Conservation (phyloP, 2,888 invertebrate species). For the Cactoblastis cactorum region DNA sequence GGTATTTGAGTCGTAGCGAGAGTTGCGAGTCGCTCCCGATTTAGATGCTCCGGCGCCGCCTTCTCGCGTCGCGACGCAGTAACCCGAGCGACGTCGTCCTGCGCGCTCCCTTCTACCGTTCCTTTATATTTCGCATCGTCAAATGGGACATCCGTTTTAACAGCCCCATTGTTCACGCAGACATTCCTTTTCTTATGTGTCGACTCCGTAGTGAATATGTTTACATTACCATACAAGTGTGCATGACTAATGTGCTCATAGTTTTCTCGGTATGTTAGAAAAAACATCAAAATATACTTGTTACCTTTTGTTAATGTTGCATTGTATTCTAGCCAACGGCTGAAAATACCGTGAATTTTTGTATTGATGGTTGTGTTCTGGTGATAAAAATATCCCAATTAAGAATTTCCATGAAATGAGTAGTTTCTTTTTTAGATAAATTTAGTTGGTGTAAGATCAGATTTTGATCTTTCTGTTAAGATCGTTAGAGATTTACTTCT, state of each 20-base stretch:
- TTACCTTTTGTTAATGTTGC: conserved; percentile 20
- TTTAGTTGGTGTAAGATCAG: too few species aligned
- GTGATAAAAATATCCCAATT: neutral
- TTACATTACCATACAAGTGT: conserved; percentile 25
- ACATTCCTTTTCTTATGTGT: conserved; percentile 23
- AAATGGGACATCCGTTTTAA: conserved; percentile 43
- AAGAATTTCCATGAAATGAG: conserved; percentile 28
- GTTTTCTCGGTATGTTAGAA: conserved; percentile 26
- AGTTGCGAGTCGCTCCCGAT: conserved; percentile 77
- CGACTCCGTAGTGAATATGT: conserved; percentile 27
- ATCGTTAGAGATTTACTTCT: too few species aligned
- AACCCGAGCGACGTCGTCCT: conserved; percentile 71
- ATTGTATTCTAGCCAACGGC: neutral
- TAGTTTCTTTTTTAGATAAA: conserved; percentile 32
- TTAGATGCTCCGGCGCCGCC: conserved; percentile 77
- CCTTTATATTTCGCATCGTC: conserved; percentile 41
- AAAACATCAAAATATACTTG: conserved; percentile 32
- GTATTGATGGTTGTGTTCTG: neutral
- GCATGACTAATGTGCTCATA: conserved; percentile 17
- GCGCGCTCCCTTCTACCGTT: conserved; percentile 59
- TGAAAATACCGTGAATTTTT: neutral
- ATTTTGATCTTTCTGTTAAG: too few species aligned
- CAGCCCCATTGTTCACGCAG: conserved; percentile 37
- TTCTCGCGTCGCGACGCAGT: conserved; percentile 72
- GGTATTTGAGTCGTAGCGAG: conserved; percentile 78